These are phyloP conservation scores for Schrankia costaestrigalis DNA, from an alignment of 2,888 invertebrate species.

Conservation along the genomic window DNA sequence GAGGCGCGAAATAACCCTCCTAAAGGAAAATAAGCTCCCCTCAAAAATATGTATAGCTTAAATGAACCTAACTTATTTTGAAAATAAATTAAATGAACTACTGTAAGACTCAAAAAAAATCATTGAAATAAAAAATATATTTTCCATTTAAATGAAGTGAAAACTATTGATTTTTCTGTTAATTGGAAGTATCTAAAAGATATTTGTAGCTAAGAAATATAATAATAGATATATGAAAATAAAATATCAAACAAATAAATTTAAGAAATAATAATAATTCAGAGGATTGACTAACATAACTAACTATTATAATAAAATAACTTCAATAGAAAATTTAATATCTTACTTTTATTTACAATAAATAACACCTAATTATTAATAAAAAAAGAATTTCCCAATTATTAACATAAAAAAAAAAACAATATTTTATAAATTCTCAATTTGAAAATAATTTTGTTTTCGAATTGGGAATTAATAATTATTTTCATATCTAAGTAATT, in stretches of 20 bases:
- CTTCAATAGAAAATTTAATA: no score
- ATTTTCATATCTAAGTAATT: background rate
- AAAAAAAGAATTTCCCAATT: constrained; percentile 13
- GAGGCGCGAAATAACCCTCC: constrained; percentile 51
- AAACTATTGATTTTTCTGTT: no score
- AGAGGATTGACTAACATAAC: no score
- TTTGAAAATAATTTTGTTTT: no score
- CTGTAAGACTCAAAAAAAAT: background rate
- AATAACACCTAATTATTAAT: background rate
- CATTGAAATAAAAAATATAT: no score
- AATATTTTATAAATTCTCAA: background rate
- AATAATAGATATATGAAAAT: no score
- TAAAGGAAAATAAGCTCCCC: constrained; percentile 43
- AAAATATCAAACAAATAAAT: no score
- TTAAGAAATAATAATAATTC: background rate
- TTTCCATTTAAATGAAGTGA: no score
- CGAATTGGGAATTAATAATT: background rate
- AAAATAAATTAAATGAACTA: background rate
- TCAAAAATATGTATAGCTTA: constrained; percentile 36
- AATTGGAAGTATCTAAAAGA: no score
- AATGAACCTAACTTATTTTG: constrained; percentile 8
- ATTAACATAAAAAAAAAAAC: constrained; percentile 2
- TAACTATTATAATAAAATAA: no score
- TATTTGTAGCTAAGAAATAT: no score
- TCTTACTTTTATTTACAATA: background rate